Conservation (phyloP, 1,140 invertebrate species). For the Coelopa frigida region DNA sequence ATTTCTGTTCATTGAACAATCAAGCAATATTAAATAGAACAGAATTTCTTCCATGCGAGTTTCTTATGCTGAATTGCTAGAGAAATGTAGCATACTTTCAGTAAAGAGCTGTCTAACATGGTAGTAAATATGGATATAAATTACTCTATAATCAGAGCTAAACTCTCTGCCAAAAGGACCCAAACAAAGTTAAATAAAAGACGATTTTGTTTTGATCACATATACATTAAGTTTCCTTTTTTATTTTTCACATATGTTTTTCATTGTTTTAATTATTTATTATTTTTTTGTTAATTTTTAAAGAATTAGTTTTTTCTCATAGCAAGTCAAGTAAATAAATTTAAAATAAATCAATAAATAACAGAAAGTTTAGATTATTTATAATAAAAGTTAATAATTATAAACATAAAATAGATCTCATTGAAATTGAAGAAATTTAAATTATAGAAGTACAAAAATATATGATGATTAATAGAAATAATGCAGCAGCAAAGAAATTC, state of each 20-base stretch:
- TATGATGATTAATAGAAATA: background rate
- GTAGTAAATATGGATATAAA: background rate
- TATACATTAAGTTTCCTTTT: slow-evolving; percentile 10
- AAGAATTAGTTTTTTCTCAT: slow-evolving; percentile 7
- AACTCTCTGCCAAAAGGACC: too few species aligned
- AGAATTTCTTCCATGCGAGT: too few species aligned
- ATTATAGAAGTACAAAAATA: background rate
- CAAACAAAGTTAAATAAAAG: too few species aligned
- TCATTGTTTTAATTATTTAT: too few species aligned
- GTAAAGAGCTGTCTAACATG: background rate
- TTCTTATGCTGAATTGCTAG: background rate
- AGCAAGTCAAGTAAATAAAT: slow-evolving; percentile 1
- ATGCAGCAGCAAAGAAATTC: background rate
- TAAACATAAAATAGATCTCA: background rate
- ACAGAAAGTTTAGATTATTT: background rate
- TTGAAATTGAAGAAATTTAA: background rate
- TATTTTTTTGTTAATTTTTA: slow-evolving; percentile 5
- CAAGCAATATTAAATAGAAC: too few species aligned
- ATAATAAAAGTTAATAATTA: slow-evolving; percentile 6
- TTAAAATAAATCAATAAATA: background rate
- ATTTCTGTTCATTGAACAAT: too few species aligned
- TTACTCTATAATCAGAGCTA: background rate
- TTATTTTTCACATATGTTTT: slow-evolving; percentile 8
- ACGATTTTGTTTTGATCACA: slow-evolving; percentile 8
- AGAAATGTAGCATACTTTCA: background rate